Percentiles rank a stretch among this genome's conserved stretches.
Conservation (phyloP, 2,888 invertebrate genomes). For the Sussaba pulchella region DNA sequence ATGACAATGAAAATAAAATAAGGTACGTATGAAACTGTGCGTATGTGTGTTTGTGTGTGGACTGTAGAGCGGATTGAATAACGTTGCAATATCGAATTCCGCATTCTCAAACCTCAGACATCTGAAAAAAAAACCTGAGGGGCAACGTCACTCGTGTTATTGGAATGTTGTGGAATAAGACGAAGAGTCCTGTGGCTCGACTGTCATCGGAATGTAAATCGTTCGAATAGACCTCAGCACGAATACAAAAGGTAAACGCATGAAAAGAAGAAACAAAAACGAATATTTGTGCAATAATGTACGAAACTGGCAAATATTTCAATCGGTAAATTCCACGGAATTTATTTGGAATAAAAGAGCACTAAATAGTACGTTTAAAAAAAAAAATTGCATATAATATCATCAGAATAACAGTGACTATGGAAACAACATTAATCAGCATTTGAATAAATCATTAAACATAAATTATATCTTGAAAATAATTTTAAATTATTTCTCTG, state of each 20-base stretch:
- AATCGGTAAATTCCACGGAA: too few species aligned
- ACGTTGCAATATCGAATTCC: constrained; percentile 81
- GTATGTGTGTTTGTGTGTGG: background rate
- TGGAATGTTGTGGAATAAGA: constrained; percentile 73
- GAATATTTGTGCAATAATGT: background rate
- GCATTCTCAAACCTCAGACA: constrained; percentile 65
- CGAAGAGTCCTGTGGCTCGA: constrained; percentile 52
- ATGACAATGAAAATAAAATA: constrained; percentile 53
- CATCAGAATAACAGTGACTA: too few species aligned
- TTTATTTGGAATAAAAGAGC: too few species aligned
- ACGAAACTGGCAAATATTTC: too few species aligned
- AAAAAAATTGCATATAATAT: too few species aligned
- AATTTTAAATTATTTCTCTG: too few species aligned
- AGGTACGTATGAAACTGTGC: constrained; percentile 39
- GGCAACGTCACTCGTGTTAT: constrained; percentile 72
- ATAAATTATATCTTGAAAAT: too few species aligned
- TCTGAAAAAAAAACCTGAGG: constrained; percentile 27
- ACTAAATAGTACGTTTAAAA: too few species aligned
- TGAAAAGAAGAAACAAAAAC: background rate
- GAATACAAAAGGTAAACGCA: constrained; percentile 7
- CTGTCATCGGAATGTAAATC: constrained; percentile 69
- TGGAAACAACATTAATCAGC: too few species aligned
- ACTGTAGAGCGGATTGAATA: constrained; percentile 77
- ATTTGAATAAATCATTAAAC: too few species aligned
- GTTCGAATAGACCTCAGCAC: constrained; percentile 42